phyloP scores from a whole-genome alignment of 2,888 invertebrate genomes.

The Morinoia aosen region DNA sequence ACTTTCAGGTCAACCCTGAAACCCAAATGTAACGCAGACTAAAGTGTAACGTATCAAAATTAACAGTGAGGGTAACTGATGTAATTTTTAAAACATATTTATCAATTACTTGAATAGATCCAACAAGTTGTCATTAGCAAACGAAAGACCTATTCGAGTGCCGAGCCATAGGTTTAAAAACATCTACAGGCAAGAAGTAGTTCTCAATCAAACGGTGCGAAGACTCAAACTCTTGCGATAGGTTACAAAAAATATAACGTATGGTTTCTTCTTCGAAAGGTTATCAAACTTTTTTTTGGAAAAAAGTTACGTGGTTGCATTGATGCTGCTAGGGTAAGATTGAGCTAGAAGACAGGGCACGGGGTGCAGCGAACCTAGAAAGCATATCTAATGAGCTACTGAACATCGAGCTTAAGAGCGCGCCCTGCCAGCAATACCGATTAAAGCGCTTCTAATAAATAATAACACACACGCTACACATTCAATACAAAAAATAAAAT shows the following conservation, averaged over 20 bases:
- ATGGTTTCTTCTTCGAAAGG: background rate
- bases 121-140: background rate
- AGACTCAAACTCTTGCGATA: background rate
- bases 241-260: background rate
- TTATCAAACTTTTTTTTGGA: background rate
- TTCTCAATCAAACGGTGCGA: background rate
- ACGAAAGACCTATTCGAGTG: background rate
- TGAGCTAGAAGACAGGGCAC: conserved; percentile 13
- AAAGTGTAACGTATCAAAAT: background rate
- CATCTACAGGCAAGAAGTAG: background rate
- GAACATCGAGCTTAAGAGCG: background rate
- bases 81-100: background rate
- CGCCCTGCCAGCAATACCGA: background rate
- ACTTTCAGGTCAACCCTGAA: background rate
- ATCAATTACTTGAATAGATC: background rate
- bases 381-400: conserved; percentile 18
- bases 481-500: conserved; percentile 29
- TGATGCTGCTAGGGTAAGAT: background rate
- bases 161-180: background rate
- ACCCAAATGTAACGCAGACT: background rate
- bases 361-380: background rate
- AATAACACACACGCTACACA: background rate
- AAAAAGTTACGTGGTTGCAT: background rate
- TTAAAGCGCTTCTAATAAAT: background rate
- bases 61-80: background rate